phyloP scores from a whole-genome alignment of 1,140 invertebrate genomes.

The Diploscapter pachys region DNA sequence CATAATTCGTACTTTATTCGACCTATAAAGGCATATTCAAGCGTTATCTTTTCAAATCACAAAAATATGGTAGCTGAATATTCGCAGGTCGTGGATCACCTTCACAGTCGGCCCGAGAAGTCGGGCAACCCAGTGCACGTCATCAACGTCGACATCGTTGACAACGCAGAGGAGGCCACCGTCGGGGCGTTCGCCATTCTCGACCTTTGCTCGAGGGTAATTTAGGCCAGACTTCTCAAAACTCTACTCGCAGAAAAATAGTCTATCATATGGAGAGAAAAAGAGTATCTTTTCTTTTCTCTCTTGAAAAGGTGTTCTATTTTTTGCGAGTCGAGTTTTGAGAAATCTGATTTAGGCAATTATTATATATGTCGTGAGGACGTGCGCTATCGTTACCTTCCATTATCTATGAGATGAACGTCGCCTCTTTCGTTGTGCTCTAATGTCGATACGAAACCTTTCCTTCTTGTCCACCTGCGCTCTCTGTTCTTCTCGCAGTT shows the following conservation, averaged over 20 bases:
- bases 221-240: background rate
- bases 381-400: too few species aligned
- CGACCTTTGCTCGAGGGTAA: slow-evolving; percentile 72
- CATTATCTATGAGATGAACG: too few species aligned
- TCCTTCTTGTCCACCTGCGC: slow-evolving; percentile 16
- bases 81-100: slow-evolving; percentile 50
- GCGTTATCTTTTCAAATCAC: background rate
- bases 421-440: too few species aligned
- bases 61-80: background rate
- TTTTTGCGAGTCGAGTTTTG: too few species aligned
- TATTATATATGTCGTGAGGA: too few species aligned
- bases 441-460: too few species aligned
- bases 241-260: background rate
- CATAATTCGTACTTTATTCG: too few species aligned
- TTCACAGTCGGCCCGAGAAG: slow-evolving; percentile 59
- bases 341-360: too few species aligned
- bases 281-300: too few species aligned
- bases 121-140: slow-evolving; percentile 77
- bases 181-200: slow-evolving; percentile 97
- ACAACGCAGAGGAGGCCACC: slow-evolving; percentile 99
- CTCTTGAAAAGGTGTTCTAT: too few species aligned
- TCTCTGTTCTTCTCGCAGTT: background rate
- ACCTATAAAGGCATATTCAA: too few species aligned
- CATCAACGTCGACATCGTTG: slow-evolving; percentile 97
- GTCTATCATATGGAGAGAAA: too few species aligned